Base-by-base conservation (phyloP, 2,888 invertebrate species). In the Archips xylosteana region DNA sequence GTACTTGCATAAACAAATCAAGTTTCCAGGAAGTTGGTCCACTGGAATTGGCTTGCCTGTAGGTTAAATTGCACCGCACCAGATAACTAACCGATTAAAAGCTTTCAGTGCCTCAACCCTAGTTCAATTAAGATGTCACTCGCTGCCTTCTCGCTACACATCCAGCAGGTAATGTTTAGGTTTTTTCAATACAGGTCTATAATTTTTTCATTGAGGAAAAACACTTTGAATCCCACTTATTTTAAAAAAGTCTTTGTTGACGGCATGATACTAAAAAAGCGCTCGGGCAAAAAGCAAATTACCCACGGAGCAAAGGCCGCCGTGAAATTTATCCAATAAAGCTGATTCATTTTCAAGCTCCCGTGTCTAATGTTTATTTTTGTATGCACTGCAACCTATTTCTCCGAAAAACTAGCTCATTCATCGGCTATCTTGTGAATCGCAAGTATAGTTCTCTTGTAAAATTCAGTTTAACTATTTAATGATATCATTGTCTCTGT, bases 261-360 rank as follows among this genome's bases (percentile, higher is more conserved):
- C 59, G 12, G 60, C 66, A 51, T 60, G 12, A 10, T 23, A 3
- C 42, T 32, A 61, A 64, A 70, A 70, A 66, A 61, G 51, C 51
- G 51, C 60, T 10, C 15, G 34, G 34, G 65, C 54, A 66, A 71
- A 57, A 63, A 73, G 57, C 47, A 15, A 45, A 47, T 47, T 63
- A 68, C 23, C 47, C 57, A 67, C 34, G 60, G 54, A 36, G 34
- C 57, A 57, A 63, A 73, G 68, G 72, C 63, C 68, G 47, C 32
- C 63, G 59, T 47, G 54, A 68, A 72, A 62, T 67, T 54, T 23
- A 54, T 39, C 60, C 51, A 34, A 23, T 42, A n/a, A 51, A 49
- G 54, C 32, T 67, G 45, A 66, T 47, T 72, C 54, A 67, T 15
- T 71, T 34, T 47, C 47, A 15, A 57, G n/a, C 45, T 36, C 51